These are phyloP conservation scores for Aleadryas rufinucha DNA, from an alignment of 2,113 vertebrate genomes.

Conservation along the genomic window DNA sequence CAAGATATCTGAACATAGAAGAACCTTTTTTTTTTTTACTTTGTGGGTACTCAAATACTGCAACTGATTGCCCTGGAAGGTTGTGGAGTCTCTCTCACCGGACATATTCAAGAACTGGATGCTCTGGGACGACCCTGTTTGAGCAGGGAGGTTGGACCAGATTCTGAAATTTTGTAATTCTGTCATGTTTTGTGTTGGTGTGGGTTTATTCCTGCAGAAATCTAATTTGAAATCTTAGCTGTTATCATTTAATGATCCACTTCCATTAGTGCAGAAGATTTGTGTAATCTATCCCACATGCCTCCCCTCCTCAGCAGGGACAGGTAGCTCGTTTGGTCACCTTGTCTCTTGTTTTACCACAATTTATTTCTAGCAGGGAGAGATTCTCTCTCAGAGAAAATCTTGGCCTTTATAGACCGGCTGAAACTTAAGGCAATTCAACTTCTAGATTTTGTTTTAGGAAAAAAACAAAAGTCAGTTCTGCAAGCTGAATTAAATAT, in stretches of 20 bases:
- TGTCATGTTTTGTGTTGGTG: too few species aligned
- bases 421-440: background rate
- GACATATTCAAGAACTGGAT: background rate
- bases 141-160: fast-evolving
- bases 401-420: background rate
- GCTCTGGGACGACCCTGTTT: background rate
- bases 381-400: background rate
- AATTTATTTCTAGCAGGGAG: background rate
- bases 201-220: background rate
- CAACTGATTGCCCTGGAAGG: background rate
- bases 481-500: background rate
- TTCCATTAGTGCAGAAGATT: background rate
- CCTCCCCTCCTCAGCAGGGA: background rate
- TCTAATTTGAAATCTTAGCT: background rate
- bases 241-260: background rate
- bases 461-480: background rate
- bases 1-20: background rate
- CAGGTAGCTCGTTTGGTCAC: fast-evolving
- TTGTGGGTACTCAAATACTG: background rate
- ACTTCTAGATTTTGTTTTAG: background rate
- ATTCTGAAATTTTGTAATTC: background rate
- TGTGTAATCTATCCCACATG: background rate
- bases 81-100: background rate
- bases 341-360: background rate
- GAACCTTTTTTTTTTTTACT: background rate